Percentiles rank a stretch among this genome's conserved stretches.
Conservation (phyloP, 2,113 vertebrate genomes). For the Heloderma charlesbogerti region DNA sequence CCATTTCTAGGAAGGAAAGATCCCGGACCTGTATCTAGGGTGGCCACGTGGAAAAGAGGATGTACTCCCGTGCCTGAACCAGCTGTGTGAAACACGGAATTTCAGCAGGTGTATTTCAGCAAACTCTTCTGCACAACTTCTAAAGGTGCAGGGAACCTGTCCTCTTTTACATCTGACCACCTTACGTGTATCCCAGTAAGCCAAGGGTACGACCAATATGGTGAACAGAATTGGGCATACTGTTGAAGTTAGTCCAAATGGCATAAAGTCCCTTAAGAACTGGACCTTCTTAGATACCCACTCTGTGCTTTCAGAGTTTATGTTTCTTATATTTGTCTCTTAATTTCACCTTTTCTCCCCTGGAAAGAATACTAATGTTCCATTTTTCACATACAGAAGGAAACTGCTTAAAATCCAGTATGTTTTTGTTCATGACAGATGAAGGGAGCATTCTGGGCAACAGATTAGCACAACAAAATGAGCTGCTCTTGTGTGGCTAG, state of each 20-base stretch:
- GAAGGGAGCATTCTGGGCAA: slow-evolving; percentile 7
- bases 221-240: background rate
- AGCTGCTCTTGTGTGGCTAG: background rate
- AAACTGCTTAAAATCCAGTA: slow-evolving; percentile 2
- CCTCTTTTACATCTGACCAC: background rate
- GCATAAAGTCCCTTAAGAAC: background rate
- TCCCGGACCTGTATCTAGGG: background rate
- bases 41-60: background rate
- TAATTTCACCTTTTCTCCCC: background rate
- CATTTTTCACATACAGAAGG: background rate
- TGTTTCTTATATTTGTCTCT: slow-evolving; percentile 3
- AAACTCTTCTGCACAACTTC: background rate
- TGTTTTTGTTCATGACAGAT: slow-evolving; percentile 29
- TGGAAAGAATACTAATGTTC: background rate
- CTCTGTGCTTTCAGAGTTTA: background rate
- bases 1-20: background rate
- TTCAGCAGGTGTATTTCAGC: background rate
- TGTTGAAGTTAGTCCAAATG: background rate
- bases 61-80: background rate
- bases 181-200: background rate
- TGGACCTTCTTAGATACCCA: slow-evolving; percentile 20
- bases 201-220: background rate
- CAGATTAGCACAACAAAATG: background rate
- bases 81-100: background rate
- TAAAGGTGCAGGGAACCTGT: background rate